Evolutionary conservation across 2,113 vertebrate species (phyloP).

Genomic region (Cervus canadensis): DNA sequence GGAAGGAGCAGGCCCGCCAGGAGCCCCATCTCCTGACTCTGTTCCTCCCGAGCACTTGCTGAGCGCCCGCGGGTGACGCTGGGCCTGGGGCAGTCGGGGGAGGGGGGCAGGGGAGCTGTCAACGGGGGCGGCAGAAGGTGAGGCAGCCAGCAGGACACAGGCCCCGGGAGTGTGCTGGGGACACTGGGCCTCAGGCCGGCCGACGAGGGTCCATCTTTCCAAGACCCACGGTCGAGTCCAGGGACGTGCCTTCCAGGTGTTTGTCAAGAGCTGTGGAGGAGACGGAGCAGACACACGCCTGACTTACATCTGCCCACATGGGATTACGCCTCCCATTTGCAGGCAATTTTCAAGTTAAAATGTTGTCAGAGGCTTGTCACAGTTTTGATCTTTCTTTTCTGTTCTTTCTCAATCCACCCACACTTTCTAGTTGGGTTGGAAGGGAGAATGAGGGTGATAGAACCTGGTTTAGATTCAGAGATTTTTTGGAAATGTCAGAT

Average conservation of each 20-base stretch:
- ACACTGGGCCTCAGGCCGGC: not conserved
- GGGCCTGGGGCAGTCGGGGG: not conserved
- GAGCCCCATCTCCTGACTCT: not conserved
- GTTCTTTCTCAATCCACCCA: slow-evolving; percentile 62
- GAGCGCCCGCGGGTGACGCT: not conserved
- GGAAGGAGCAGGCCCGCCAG: not conserved
- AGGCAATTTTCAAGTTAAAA: slow-evolving; percentile 77
- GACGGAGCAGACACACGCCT: not conserved
- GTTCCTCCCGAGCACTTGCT: not conserved
- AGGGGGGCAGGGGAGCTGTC: not conserved
- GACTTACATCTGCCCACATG: slow-evolving; percentile 53
- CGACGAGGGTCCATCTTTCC: not conserved
- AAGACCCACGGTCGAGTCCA: not conserved
- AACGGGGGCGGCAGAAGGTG: not conserved
- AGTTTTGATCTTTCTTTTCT: slow-evolving; percentile 63
- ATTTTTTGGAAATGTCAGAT: not conserved
- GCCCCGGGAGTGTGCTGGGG: not conserved
- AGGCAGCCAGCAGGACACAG: not conserved
- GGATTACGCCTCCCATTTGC: slow-evolving; percentile 48
- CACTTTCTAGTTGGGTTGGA: slow-evolving; percentile 40
- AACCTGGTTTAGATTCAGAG: slow-evolving; percentile 28
- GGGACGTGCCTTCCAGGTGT: not conserved
- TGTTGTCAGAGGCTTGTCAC: slow-evolving; percentile 74
- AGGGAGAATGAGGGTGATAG: not conserved
- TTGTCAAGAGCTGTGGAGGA: not conserved